Conservation (phyloP, 2,888 invertebrate genomes). For the Gymnosoma rotundatum region DNA sequence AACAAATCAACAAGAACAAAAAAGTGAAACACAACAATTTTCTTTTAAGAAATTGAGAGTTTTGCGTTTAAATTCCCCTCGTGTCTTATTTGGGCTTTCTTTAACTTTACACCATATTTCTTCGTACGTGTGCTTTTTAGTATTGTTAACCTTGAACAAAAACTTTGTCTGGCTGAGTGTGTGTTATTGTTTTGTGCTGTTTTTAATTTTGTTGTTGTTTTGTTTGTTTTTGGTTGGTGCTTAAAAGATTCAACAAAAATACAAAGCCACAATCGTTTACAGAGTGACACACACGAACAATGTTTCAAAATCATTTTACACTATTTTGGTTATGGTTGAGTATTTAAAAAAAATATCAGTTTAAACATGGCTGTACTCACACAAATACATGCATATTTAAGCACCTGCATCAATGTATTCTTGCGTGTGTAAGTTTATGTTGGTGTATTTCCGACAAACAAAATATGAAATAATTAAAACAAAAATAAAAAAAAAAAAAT, state of each 20-base stretch:
- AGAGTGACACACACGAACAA: background rate
- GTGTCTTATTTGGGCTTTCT: background rate
- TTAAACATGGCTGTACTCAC: constrained; percentile 13
- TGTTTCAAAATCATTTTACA: constrained; percentile 30
- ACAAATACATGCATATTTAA: background rate
- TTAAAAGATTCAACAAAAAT: background rate
- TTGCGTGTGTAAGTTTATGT: background rate
- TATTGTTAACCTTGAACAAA: constrained; percentile 67
- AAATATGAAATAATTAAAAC: background rate
- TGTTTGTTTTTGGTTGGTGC: constrained; percentile 15
- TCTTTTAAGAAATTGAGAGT: constrained; percentile 35
- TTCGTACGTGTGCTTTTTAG: constrained; percentile 20
- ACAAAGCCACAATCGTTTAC: constrained; percentile 22
- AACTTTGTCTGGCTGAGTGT: constrained; percentile 30
- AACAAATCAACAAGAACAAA: constrained; percentile 6
- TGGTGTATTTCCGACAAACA: constrained; percentile 10
- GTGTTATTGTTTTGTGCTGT: constrained; percentile 45
- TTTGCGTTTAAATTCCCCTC: background rate
- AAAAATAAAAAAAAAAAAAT: background rate
- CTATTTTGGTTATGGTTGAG: constrained; percentile 24
- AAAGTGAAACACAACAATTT: constrained; percentile 24
- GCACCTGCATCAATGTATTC: background rate
- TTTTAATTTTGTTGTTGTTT: constrained; percentile 20
- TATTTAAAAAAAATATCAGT: constrained; percentile 11
- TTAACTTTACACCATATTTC: no score